Evolutionary conservation across 92 coral and sea anemone species (phyloP).

Genomic region (Metridium senile): DNA sequence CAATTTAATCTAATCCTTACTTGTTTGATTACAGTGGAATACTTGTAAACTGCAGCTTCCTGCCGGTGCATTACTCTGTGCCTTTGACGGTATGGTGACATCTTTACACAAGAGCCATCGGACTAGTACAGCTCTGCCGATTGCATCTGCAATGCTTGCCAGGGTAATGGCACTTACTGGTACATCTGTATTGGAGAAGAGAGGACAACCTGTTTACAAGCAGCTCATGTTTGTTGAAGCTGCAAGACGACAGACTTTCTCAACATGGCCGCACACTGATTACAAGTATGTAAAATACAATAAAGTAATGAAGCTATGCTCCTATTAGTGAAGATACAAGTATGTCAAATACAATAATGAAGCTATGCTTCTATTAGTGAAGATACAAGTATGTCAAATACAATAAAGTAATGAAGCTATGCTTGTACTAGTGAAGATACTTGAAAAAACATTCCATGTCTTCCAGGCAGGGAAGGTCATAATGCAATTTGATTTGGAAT

Average conservation of each 20-base stretch:
- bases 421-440: no score
- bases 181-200: slow-evolving; percentile 56
- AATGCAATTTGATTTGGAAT: no score
- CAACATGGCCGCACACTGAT: slow-evolving; percentile 95
- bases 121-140: slow-evolving; percentile 85
- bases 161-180: slow-evolving; percentile 79
- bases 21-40: slow-evolving; percentile 66
- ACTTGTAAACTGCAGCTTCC: slow-evolving; percentile 80
- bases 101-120: slow-evolving; percentile 67
- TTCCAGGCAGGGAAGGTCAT: no score
- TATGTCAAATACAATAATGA: no score
- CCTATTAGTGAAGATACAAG: no score
- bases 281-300: slow-evolving; percentile 85
- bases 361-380: no score
- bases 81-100: slow-evolving; percentile 70
- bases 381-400: no score
- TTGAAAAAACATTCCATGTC: no score
- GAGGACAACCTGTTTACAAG: slow-evolving; percentile 61
- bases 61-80: slow-evolving; percentile 63
- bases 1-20: neutral
- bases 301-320: no score
- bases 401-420: no score
- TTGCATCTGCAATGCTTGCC: slow-evolving; percentile 85
- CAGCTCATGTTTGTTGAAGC: slow-evolving; percentile 87
- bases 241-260: slow-evolving; percentile 86